Percentiles rank a stretch among this genome's conserved stretches.
These are phyloP conservation scores for Eretmochelys imbricata DNA, from an alignment of 2,113 vertebrate species.

Conservation along the genomic window DNA sequence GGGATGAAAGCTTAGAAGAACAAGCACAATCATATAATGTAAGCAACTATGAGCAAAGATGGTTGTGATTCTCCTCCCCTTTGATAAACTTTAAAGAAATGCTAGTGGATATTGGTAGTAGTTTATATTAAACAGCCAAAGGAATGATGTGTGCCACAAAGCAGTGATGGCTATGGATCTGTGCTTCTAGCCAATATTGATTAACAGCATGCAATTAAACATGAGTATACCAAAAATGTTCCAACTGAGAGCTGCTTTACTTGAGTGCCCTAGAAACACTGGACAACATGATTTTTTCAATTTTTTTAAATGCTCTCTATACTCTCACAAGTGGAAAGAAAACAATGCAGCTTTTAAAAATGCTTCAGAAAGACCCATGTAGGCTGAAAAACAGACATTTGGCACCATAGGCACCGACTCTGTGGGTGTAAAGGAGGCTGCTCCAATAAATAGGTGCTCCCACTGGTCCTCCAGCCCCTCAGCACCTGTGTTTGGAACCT, in stretches of 20 bases:
- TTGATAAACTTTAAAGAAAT: slow-evolving; percentile 65
- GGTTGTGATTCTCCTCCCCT: slow-evolving; percentile 33
- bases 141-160: slow-evolving; percentile 22
- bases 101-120: slow-evolving; percentile 22
- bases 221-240: slow-evolving; percentile 44
- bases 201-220: slow-evolving; percentile 37
- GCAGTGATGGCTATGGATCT: slow-evolving; percentile 38
- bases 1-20: not conserved
- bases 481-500: not conserved
- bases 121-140: slow-evolving; percentile 49
- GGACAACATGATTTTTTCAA: not conserved
- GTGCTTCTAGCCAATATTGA: slow-evolving; percentile 48
- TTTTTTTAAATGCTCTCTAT: not conserved
- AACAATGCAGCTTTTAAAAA: not conserved
- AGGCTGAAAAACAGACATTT: not conserved
- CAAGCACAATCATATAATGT: not conserved
- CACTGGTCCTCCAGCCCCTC: no score
- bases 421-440: no score
- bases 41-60: slow-evolving; percentile 33
- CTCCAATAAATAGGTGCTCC: no score
- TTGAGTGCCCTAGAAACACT: not conserved
- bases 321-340: not conserved
- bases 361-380: not conserved
- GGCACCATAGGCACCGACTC: no score
- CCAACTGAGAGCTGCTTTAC: slow-evolving; percentile 15